Evolutionary conservation across 2,113 vertebrate species (phyloP).

Genomic region (Aptenodytes patagonicus): DNA sequence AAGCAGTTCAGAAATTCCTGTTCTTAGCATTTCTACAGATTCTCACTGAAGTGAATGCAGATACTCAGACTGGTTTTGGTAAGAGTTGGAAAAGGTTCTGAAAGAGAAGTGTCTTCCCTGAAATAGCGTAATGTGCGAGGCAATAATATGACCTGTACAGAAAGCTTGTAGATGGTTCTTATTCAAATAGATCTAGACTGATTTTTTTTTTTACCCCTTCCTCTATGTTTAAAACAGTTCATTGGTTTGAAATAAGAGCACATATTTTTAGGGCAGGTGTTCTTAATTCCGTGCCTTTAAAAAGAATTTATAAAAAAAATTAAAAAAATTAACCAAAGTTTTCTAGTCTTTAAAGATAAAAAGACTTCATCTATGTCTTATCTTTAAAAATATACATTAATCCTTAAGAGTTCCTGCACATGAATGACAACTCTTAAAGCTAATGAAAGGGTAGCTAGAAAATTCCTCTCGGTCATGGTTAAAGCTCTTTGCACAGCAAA

Average conservation of each 20-base stretch:
- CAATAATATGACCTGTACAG: background rate
- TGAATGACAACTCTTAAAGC: background rate
- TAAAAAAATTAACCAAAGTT: background rate
- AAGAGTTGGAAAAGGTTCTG: background rate
- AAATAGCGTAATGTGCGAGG: background rate
- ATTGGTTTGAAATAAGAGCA: background rate
- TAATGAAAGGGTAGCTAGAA: background rate
- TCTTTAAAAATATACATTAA: background rate
- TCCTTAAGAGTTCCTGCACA: background rate
- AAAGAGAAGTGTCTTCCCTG: background rate
- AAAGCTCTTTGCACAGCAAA: background rate
- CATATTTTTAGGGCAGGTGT: background rate
- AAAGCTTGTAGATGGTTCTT: background rate
- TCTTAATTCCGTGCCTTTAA: background rate
- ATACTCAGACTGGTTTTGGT: background rate
- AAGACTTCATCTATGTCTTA: background rate
- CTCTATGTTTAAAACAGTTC: background rate
- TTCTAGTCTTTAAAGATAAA: background rate
- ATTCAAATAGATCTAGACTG: background rate
- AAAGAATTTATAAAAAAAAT: background rate
- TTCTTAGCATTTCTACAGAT: background rate
- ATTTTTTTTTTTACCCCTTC: background rate
- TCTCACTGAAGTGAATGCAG: background rate
- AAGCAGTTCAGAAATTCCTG: background rate
- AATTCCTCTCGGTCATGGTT: background rate